phyloP scores from a whole-genome alignment of 2,888 invertebrate species.

The Podotricha telesiphe region DNA sequence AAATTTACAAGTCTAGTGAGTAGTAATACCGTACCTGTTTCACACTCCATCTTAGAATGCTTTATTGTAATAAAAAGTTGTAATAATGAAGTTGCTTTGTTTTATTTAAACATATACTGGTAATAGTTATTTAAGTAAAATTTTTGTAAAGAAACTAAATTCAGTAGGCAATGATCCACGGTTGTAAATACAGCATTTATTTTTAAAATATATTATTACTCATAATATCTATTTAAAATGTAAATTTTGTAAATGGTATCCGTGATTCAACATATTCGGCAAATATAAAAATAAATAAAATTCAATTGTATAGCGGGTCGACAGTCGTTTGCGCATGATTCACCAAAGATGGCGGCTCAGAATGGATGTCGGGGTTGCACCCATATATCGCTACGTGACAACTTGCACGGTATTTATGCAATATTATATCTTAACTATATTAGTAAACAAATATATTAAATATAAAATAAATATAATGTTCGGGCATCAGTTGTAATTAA shows the following conservation, averaged over 20 bases:
- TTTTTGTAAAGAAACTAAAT: neutral
- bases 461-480: neutral
- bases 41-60: slow-evolving; percentile 7
- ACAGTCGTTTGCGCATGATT: slow-evolving; percentile 48
- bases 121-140: neutral
- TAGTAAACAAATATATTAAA: neutral
- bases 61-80: neutral
- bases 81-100: neutral
- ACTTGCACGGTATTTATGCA: slow-evolving; percentile 49
- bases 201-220: neutral
- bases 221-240: neutral
- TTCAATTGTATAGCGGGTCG: slow-evolving; percentile 39
- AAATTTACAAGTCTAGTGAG: slow-evolving; percentile 13
- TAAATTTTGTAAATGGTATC: neutral
- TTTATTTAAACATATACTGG: neutral
- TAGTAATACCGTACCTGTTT: neutral
- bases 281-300: slow-evolving; percentile 43
- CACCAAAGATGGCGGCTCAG: slow-evolving; percentile 54
- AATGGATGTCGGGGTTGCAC: slow-evolving; percentile 47
- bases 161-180: neutral
- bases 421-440: slow-evolving; percentile 11
- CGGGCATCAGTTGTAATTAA: neutral
- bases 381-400: slow-evolving; percentile 56
- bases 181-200: neutral
- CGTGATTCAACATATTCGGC: slow-evolving; percentile 31